Evolutionary conservation across 1,140 invertebrate genomes (phyloP), one percentile per base, ranked within the genome.

Genomic region (Thalassaphorura encarpata): DNA sequence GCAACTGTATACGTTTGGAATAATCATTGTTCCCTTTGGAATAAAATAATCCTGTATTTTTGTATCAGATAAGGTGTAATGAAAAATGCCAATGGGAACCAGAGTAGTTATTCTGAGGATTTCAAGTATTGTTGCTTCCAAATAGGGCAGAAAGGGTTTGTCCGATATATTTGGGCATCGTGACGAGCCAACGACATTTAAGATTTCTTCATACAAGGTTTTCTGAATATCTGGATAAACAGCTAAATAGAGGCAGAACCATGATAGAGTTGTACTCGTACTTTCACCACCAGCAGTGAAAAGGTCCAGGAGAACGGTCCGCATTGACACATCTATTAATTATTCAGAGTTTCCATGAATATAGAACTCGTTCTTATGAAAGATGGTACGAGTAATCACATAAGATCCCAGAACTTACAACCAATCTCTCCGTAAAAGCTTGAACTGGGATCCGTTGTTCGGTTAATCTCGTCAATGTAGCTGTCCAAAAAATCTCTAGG

Each of bases 1-100:
- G 42, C 84, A 77, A 45, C 78, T 79, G 54, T 83, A 81, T 61
- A 86, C 83, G 68, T 89, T 91, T n/a, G 80, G 79, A 4, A 90
- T 76, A 1, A 92, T 78, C 77, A 87, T 85, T 19, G 85, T 85
- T 58, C 86, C 65, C 56, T 76, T 73, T 61, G 75, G 73, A 8
- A 77, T 73, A 41, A 69, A 64, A 46, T 73, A 77, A 13, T 74
- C 76, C 41, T 70, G 61, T 26, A 77, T 64, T 33, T 33, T 42
- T 13, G 45, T 15, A 3, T 21, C 2, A 15, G 26, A 5, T 5
- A 31, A 8, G 13, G 42, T 51, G 28, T 21, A 50, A 16, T 28
- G 33, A 19, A 45, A 53, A 19, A 51, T 23, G 21, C 54, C 40
- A 2, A 27, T 28, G 3, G 53, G 39, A 18, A 48, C 18, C 2